A percentile compares a stretch with the other conserved stretches of the same genome.
These are phyloP conservation scores for Aromia moschata DNA, from an alignment of 2,888 invertebrate species.

Conservation along the genomic window DNA sequence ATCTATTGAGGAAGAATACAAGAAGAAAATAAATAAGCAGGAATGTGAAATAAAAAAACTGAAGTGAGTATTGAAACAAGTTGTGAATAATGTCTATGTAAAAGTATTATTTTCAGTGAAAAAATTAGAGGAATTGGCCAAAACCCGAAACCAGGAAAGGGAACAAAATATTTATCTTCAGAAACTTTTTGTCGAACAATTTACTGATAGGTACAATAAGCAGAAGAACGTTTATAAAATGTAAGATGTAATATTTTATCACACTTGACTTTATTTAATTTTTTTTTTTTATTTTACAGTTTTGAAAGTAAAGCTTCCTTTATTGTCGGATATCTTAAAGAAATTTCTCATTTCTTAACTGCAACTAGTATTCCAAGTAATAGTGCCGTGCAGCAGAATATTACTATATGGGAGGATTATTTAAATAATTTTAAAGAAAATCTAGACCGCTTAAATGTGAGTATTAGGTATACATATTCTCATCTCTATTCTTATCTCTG, in stretches of 20 bases:
- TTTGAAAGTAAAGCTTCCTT: conserved; percentile 1
- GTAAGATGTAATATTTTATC: conserved; percentile 10
- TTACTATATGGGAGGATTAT: conserved; percentile 5
- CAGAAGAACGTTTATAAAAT: conserved; percentile 19
- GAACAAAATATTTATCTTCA: conserved; percentile 23
- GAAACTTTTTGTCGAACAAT: conserved; percentile 24
- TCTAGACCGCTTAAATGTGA: conserved; percentile 1
- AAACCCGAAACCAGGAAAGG: conserved; percentile 3
- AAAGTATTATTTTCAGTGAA: too few relatives aligned
- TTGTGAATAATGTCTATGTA: too few relatives aligned
- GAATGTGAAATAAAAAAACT: conserved; percentile 10
- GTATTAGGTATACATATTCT: not conserved
- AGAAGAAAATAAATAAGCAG: not conserved
- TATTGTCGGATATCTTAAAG: conserved; percentile 7
- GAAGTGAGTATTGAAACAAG: conserved; percentile 1
- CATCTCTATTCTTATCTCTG: too few relatives aligned
- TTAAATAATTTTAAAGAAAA: not conserved
- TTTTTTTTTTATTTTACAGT: conserved; percentile 5
- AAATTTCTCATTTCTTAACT: conserved; percentile 1
- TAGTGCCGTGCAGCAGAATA: conserved; percentile 1
- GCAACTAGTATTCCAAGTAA: conserved; percentile 8
- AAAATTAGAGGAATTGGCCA: conserved; percentile 1
- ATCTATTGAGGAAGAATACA: not conserved
- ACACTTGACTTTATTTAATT: not conserved
- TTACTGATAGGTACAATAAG: conserved; percentile 21